These are phyloP conservation scores for Sisyra nigra DNA, from an alignment of 2,888 invertebrate genomes.

Conservation along the genomic window DNA sequence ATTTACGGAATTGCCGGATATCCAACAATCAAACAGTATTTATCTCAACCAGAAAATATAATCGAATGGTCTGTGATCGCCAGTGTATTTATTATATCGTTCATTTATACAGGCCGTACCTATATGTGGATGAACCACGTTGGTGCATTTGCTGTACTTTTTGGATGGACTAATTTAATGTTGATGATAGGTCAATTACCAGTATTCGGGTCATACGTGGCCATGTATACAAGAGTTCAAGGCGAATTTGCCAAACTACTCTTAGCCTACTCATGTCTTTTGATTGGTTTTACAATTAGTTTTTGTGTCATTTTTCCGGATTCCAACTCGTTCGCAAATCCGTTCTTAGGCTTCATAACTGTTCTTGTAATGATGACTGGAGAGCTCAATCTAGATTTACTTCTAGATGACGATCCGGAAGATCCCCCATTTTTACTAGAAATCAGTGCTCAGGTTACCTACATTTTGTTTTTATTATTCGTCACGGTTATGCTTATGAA, in stretches of 20 bases:
- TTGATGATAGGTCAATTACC: slow-evolving; percentile 80
- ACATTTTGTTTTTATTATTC: slow-evolving; percentile 63
- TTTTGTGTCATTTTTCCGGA: slow-evolving; percentile 79
- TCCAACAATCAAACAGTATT: slow-evolving; percentile 63
- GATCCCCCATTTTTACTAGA: slow-evolving; percentile 61
- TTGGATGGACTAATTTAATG: slow-evolving; percentile 84
- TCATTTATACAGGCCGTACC: slow-evolving; percentile 58
- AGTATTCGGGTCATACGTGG: slow-evolving; percentile 76
- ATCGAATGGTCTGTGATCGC: slow-evolving; percentile 78
- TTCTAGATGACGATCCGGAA: slow-evolving; percentile 59
- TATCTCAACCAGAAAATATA: slow-evolving; percentile 69
- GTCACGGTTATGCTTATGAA: slow-evolving; percentile 80
- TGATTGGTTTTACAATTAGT: slow-evolving; percentile 75
- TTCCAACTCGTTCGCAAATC: slow-evolving; percentile 66
- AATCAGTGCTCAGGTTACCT: slow-evolving; percentile 68
- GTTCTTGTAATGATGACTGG: slow-evolving; percentile 84
- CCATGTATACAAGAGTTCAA: slow-evolving; percentile 79
- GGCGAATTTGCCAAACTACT: slow-evolving; percentile 77
- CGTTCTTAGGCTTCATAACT: slow-evolving; percentile 70
- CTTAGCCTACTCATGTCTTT: slow-evolving; percentile 67
- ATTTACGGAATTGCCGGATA: slow-evolving; percentile 70
- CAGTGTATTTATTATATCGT: slow-evolving; percentile 70
- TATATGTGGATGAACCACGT: slow-evolving; percentile 79
- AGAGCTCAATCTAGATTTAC: slow-evolving; percentile 59
- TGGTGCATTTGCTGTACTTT: slow-evolving; percentile 69